Percentiles rank a stretch among this genome's conserved stretches.
phyloP scores from a whole-genome alignment of 2,888 invertebrate genomes.

The Glaucopsyche alexis region DNA sequence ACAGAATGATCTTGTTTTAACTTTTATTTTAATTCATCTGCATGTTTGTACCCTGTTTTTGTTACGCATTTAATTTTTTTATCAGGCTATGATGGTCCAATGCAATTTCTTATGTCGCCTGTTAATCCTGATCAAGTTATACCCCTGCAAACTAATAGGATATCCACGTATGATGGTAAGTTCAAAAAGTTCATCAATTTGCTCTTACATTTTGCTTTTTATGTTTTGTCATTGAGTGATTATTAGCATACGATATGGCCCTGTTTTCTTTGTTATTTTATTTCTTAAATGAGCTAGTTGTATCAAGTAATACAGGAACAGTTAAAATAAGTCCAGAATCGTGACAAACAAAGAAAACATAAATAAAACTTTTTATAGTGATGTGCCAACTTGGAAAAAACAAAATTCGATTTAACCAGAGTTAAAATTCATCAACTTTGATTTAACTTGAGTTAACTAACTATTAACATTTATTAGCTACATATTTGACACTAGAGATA shows the following conservation, averaged over 20 bases:
- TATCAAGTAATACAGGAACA: background rate
- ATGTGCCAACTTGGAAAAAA: too few relatives aligned
- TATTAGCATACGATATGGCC: background rate
- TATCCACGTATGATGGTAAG: constrained; percentile 78
- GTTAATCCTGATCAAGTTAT: constrained; percentile 90
- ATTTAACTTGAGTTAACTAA: too few relatives aligned
- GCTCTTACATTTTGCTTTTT: constrained; percentile 16
- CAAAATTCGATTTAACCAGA: too few relatives aligned
- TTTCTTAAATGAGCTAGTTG: constrained; percentile 2
- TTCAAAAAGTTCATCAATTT: constrained; percentile 35
- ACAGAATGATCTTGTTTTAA: constrained; percentile 35
- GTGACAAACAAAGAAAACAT: too few relatives aligned
- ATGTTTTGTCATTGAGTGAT: constrained; percentile 22
- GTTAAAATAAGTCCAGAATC: too few relatives aligned
- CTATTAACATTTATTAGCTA: too few relatives aligned
- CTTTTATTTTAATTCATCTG: constrained; percentile 45
- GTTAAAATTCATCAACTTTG: too few relatives aligned
- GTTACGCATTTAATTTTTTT: constrained; percentile 49
- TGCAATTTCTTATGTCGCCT: constrained; percentile 90
- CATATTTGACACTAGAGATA: too few relatives aligned
- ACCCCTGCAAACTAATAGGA: constrained; percentile 76
- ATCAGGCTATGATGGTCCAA: constrained; percentile 91
- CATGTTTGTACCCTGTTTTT: constrained; percentile 47
- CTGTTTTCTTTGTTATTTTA: background rate
- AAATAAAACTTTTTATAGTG: too few relatives aligned